Base-by-base conservation (phyloP, 2,113 vertebrate species). In the Bothrops jararaca region DNA sequence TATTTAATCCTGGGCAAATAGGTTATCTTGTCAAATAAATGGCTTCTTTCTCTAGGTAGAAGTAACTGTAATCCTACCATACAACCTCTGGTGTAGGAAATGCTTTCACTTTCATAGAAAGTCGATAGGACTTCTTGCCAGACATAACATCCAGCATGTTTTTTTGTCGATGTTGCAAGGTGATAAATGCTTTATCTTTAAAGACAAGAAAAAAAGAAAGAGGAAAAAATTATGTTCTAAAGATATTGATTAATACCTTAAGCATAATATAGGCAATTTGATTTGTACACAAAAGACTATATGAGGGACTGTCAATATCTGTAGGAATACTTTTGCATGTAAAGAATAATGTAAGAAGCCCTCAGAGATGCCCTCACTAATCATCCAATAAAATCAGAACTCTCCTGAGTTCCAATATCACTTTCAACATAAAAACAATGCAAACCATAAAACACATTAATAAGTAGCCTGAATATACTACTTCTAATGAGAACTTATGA, bases 181-280 rank as follows among this genome's bases (percentile, higher is more conserved):
- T 98, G 95, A 99, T 99, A 95, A 99, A 99, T 23, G 98, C 97
- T 91, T 98, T 98, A 91, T 98, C 99, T 99, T 95, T 85, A 95
- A 96, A 93, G 94, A 80, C 93, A 95, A 89, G 57, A 94, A 91
- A 60, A 56, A 60, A 54, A 54, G 48, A 34, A 85, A 89, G 92
- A 94, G 91, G 6, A 18, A 54, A 90, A 48, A 91, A 1, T 90
- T 1, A 39, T 5, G 3, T 4, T 86, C 29, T 42, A 69, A 0
- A 60, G 74, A 94, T 92, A 95, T 22, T 56, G 50, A 88, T n/a
- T 48, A 91, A 86, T 80, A 86, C 12, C 1, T 92, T 1, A 54
- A 53, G 0, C 3, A 93, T 86, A 2, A 64, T 23, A 85, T 29
- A 86, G 15, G 45, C 39, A 92, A 50, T 57, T 22, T 23, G 5